phyloP scores from a whole-genome alignment of 2,888 invertebrate species.

The Falcaria lacertinaria region DNA sequence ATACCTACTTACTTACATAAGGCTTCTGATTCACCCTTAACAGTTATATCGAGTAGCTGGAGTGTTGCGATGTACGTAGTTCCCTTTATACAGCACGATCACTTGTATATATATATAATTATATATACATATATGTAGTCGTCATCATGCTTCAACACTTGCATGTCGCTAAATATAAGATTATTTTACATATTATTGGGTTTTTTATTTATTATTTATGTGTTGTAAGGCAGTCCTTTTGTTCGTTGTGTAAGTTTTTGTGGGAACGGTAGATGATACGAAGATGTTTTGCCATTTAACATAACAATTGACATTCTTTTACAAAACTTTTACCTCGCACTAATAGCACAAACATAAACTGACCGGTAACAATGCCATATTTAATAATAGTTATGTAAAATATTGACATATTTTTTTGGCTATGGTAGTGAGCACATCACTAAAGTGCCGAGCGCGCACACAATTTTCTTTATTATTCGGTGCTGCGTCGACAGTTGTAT shows the following conservation, averaged over 20 bases:
- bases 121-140: conserved; percentile 17
- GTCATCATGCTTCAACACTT: conserved; percentile 23
- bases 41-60: neutral
- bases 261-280: no score
- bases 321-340: no score
- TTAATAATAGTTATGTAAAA: no score
- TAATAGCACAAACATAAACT: no score
- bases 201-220: conserved; percentile 24
- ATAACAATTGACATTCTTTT: no score
- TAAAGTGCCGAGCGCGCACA: neutral
- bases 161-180: conserved; percentile 30
- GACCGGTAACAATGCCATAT: no score
- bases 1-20: no score
- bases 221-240: no score
- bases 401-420: no score
- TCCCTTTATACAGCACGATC: conserved; percentile 9
- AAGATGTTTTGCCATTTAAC: no score
- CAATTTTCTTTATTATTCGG: neutral
- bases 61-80: neutral
- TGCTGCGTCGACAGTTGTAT: neutral
- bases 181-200: conserved; percentile 24
- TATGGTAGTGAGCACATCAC: neutral
- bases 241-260: neutral
- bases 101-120: conserved; percentile 21
- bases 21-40: no score